phyloP scores from a whole-genome alignment of 2,113 vertebrate genomes.

The Dinomys branickii region DNA sequence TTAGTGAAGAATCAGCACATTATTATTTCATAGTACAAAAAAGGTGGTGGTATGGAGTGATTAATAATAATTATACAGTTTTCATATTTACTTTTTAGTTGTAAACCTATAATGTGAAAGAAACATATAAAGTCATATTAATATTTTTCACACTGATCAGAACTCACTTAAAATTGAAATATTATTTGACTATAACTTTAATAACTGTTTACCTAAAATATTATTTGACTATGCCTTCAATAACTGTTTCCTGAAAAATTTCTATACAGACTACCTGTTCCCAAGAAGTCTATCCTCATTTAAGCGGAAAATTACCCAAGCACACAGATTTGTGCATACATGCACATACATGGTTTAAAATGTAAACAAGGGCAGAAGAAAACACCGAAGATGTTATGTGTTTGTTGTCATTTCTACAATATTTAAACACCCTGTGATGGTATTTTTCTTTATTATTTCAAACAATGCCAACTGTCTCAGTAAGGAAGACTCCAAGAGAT shows the following conservation, averaged over 20 bases:
- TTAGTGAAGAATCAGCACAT: not conserved
- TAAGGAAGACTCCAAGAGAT: not conserved
- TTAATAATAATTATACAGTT: not conserved
- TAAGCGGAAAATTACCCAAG: not conserved
- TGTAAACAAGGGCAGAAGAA: not conserved
- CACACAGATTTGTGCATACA: fast-evolving
- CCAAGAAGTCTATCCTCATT: not conserved
- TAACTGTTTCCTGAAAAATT: not conserved
- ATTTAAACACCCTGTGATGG: not conserved
- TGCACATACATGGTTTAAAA: not conserved
- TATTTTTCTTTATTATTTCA: not conserved
- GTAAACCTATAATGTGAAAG: not conserved
- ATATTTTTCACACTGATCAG: not conserved
- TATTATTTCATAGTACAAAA: not conserved
- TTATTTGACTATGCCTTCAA: not conserved
- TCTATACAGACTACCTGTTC: not conserved
- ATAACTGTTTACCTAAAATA: not conserved
- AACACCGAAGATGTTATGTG: not conserved
- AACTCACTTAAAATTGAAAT: not conserved
- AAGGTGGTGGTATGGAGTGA: not conserved
- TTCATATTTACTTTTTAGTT: not conserved
- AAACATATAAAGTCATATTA: not conserved
- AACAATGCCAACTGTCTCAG: not conserved
- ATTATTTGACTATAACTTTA: not conserved
- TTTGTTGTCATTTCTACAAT: not conserved